phyloP scores from a whole-genome alignment of 1,140 invertebrate genomes.

The Drosophila cardini region DNA sequence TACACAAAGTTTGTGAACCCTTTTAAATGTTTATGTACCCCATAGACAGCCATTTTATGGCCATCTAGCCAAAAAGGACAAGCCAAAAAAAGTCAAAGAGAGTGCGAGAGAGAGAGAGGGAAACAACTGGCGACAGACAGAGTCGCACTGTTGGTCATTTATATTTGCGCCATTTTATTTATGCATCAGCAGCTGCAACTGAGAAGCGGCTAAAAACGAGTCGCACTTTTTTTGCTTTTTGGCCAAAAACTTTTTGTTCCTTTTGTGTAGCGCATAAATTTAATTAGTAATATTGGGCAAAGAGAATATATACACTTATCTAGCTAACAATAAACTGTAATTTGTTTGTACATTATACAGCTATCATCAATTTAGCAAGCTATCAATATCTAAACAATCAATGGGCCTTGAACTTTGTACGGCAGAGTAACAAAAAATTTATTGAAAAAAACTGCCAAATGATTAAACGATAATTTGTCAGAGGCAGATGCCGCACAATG shows the following conservation, averaged over 20 bases:
- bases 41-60: conserved; percentile 66
- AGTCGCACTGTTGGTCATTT: conserved; percentile 40
- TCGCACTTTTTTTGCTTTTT: conserved; percentile 17
- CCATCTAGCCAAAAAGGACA: conserved; percentile 57
- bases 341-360: conserved; percentile 2
- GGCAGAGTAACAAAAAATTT: conserved; percentile 6
- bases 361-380: conserved; percentile 28
- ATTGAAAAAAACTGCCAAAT: conserved; percentile 47
- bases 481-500: conserved; percentile 57
- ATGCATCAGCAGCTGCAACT: conserved; percentile 64
- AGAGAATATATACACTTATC: conserved; percentile 25
- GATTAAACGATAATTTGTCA: conserved; percentile 82
- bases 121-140: conserved; percentile 28
- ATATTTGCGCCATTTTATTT: conserved; percentile 69
- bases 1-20: conserved; percentile 34
- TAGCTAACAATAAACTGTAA: conserved; percentile 19
- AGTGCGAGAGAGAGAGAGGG: background rate
- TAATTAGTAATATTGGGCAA: conserved; percentile 26
- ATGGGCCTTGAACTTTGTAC: conserved; percentile 49
- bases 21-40: conserved; percentile 67
- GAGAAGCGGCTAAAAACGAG: conserved; percentile 22
- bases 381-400: conserved; percentile 39
- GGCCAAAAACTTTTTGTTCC: conserved; percentile 2
- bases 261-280: conserved; percentile 14
- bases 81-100: background rate